These are phyloP conservation scores for Epirrita christyi DNA, from an alignment of 2,888 invertebrate genomes.

Conservation along the genomic window DNA sequence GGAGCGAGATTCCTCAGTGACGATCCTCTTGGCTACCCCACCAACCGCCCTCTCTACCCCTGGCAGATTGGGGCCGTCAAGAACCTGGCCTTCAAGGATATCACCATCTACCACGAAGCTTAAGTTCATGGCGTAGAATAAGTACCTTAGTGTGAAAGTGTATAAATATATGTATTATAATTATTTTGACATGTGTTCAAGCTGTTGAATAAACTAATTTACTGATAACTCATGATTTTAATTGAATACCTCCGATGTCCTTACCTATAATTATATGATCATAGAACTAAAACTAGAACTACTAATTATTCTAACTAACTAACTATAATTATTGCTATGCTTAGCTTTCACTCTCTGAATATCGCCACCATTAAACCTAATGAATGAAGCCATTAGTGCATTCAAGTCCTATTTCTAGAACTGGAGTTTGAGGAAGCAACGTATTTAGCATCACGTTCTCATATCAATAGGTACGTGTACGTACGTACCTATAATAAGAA, in stretches of 20 bases:
- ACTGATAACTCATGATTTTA: too few relatives aligned
- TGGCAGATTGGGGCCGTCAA: conserved; percentile 76
- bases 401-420: conserved; percentile 30
- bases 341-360: too few relatives aligned
- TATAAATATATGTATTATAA: too few relatives aligned
- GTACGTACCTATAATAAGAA: not conserved
- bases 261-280: too few relatives aligned
- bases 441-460: conserved; percentile 28
- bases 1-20: conserved; percentile 84
- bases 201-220: too few relatives aligned
- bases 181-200: too few relatives aligned
- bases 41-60: conserved; percentile 73
- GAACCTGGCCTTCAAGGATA: conserved; percentile 80
- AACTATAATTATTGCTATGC: too few relatives aligned
- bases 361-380: conserved; percentile 14
- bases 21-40: conserved; percentile 81
- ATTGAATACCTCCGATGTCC: too few relatives aligned
- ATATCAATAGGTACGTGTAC: conserved; percentile 1
- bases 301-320: too few relatives aligned
- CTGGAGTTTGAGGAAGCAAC: conserved; percentile 30
- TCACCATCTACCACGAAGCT: conserved; percentile 75
- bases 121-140: too few relatives aligned
- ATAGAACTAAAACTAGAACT: too few relatives aligned
- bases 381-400: conserved; percentile 46
- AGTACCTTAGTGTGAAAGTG: not conserved